Evolutionary conservation across 2,797 vertebrate species (phyloP), one percentile per base, ranked within the genome.

Genomic region (Enteromius treurensis): DNA sequence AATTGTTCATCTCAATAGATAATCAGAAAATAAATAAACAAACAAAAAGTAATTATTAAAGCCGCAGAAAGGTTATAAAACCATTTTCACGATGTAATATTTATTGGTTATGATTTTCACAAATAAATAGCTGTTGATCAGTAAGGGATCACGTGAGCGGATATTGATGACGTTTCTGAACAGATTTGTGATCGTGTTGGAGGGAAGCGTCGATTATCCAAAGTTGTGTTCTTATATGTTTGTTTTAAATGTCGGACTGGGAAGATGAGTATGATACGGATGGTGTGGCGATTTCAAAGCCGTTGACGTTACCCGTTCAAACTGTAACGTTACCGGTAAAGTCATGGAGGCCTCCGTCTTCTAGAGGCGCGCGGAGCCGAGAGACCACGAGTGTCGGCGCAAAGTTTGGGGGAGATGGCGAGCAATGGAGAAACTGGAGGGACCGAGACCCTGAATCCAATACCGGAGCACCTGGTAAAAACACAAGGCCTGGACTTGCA

Each of bases 191-290:
- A 2, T 69, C 7, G 1, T 32, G 23, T 13, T 10, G 3, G 5
- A 62, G 21, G 14, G 8, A 40, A 37, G 10, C 21, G 10, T 49
- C 9, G 14, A 13, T 11, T 73, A 74, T 19, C 2, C 14, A 5
- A 49, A 49, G 3, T 49, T 17, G 51, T 37, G 42, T 13, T 15
- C 13, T 26, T 64, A 14, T 19, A 26, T 51, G 4, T 5, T 77
- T 37, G 62, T 26, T 23, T 58, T 82, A 83, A 40, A 95, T 95
- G 95, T 93, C 93, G 0, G 94, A 95, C 80, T 95, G 95, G 95
- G 94, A 95, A 11, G 93, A 93, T 0, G 93, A 95, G 1, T 89
- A 90, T 17, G 70, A 90, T 3, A 84, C 49, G 9, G 23, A 65
- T 8, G 86, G 88, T 5, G 85, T 42, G 3, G 88, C 84, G 17